Evolutionary conservation across 2,797 vertebrate species (phyloP).

Genomic region (Labeo calbasu): DNA sequence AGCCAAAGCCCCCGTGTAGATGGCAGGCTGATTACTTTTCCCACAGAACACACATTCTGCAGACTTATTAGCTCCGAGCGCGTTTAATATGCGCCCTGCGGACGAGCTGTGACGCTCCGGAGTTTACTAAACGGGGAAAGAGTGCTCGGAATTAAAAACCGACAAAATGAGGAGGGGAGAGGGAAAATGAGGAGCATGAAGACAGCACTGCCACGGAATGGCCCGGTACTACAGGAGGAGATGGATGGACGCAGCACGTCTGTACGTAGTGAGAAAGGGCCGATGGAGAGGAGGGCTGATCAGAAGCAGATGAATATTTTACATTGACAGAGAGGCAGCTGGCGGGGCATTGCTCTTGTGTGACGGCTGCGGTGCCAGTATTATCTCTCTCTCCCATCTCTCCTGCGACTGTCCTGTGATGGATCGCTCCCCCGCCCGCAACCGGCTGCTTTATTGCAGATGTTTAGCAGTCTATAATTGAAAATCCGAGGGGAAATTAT

Average conservation of each 20-base stretch:
- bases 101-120: slow-evolving; percentile 47
- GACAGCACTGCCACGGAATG: not conserved
- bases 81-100: slow-evolving; percentile 72
- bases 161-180: slow-evolving; percentile 40
- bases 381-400: slow-evolving; percentile 57
- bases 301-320: slow-evolving; percentile 59
- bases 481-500: slow-evolving; percentile 65
- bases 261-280: not conserved
- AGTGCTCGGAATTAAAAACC: slow-evolving; percentile 53
- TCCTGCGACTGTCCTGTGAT: slow-evolving; percentile 54
- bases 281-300: slow-evolving; percentile 10
- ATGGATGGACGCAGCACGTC: slow-evolving; percentile 7
- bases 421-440: slow-evolving; percentile 49
- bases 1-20: slow-evolving; percentile 56
- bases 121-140: slow-evolving; percentile 63
- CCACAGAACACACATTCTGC: slow-evolving; percentile 63
- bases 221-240: slow-evolving; percentile 5
- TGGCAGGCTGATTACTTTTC: slow-evolving; percentile 64
- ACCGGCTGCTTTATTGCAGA: slow-evolving; percentile 64
- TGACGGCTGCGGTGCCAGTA: slow-evolving; percentile 55
- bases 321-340: slow-evolving; percentile 48
- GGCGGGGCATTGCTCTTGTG: slow-evolving; percentile 58
- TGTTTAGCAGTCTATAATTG: slow-evolving; percentile 72
- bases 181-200: slow-evolving; percentile 12
- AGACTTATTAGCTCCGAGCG: slow-evolving; percentile 69